Evolutionary conservation across 1,140 invertebrate species (phyloP), one percentile per base, ranked within the genome.

Genomic region (Listronotus bonariensis): DNA sequence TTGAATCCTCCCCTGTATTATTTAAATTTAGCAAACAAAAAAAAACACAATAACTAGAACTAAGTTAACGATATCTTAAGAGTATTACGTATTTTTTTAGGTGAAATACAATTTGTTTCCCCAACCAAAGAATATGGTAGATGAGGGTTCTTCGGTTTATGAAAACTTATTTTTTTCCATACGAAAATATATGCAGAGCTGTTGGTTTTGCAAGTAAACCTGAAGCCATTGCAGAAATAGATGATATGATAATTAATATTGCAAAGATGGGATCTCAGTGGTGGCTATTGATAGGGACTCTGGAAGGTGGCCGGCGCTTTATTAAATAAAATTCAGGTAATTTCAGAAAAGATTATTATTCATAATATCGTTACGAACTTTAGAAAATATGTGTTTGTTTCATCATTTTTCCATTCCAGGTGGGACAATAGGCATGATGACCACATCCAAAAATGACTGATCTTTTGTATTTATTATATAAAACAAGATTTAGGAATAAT

Each of bases 251-350:
- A 20, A 72, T 80, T 17, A 79, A 84, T 36, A 81, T 83, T 8
- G 85, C 85, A 0, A 76, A 56, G 87, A 89, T 71, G 87, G 87
- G 0, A 83, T 87, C 0, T 88, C 86, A 0, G 67, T 89, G 11
- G 78, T 88, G 0, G 86, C 86, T 0, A 74, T 85, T 0, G 81
- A 84, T 38, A 76, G 80, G 3, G 55, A 71, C 6, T 87, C 76
- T 11, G 76, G 78, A 1, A 83, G 65, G 83, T 88, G 5, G 82
- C 80, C 7, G 82, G 84, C 0, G 86, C 82, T 0, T 72, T 82
- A 6, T 86, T 89, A 68, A 89, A 89, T 70, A 89, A 89, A 80
- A 76, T 89, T 40, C 87, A 88, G 70, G 82, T 52, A 72, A 26
- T 26, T 26, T 26, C 20, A n/a, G n/a, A n/a, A n/a, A n/a, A n/a